These are phyloP conservation scores for Hemistola chrysoprasaria DNA, from an alignment of 2,888 invertebrate species.

Conservation along the genomic window DNA sequence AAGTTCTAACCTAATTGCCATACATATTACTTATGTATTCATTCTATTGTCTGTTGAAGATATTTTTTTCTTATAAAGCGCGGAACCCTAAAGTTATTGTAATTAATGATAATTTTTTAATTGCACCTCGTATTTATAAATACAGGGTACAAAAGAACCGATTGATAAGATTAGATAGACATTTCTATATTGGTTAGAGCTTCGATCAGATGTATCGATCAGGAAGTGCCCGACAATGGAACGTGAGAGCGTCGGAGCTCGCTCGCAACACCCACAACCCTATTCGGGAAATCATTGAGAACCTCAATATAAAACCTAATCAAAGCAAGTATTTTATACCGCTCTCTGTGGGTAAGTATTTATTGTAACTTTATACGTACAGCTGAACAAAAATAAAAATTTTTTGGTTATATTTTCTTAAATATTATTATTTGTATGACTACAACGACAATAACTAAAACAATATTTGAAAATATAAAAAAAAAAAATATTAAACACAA, in stretches of 20 bases:
- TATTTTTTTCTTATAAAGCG: too few species aligned
- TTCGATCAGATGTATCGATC: slow-evolving; percentile 51
- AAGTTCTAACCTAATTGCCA: too few species aligned
- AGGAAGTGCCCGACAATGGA: slow-evolving; percentile 80
- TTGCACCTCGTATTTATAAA: not conserved
- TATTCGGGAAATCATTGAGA: slow-evolving; percentile 95
- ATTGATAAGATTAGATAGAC: slow-evolving; percentile 2
- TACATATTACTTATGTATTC: too few species aligned
- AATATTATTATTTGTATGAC: too few species aligned
- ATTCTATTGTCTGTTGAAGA: too few species aligned
- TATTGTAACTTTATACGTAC: not conserved
- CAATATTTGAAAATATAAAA: too few species aligned
- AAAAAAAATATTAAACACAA: too few species aligned
- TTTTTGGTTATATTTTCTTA: too few species aligned
- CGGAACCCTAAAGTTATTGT: too few species aligned
- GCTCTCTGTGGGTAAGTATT: slow-evolving; percentile 91
- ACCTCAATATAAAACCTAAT: slow-evolving; percentile 93
- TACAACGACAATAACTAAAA: too few species aligned
- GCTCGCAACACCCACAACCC: slow-evolving; percentile 94
- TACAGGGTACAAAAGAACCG: slow-evolving; percentile 15
- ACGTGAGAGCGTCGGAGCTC: slow-evolving; percentile 88
- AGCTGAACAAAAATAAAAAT: too few species aligned
- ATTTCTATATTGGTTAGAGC: slow-evolving; percentile 17
- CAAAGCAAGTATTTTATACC: slow-evolving; percentile 95
- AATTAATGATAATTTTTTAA: too few species aligned